phyloP scores from a whole-genome alignment of 2,797 vertebrate species.

The Gambusia yucatana region DNA sequence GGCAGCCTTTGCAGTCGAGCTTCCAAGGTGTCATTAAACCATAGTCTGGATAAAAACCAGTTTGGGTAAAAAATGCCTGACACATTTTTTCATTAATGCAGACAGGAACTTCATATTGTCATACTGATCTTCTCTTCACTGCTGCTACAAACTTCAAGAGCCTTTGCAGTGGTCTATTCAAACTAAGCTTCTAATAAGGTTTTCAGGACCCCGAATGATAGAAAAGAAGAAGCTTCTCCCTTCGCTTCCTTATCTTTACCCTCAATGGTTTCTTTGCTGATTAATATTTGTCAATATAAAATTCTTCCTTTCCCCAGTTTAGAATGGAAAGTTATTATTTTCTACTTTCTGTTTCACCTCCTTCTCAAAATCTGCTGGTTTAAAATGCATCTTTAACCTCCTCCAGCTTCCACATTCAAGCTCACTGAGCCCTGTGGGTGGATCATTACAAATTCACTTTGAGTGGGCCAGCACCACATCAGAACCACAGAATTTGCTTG shows the following conservation, averaged over 20 bases:
- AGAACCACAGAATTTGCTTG: constrained; percentile 19
- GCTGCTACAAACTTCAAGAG: constrained; percentile 3
- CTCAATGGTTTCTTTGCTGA: constrained; percentile 15
- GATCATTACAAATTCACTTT: constrained; percentile 45
- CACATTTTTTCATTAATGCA: constrained; percentile 1
- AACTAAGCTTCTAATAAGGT: constrained; percentile 20
- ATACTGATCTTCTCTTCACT: constrained; percentile 7
- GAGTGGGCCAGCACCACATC: constrained; percentile 27
- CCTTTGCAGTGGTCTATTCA: constrained; percentile 25
- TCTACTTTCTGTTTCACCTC: constrained; percentile 10
- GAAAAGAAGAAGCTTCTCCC: constrained; percentile 12
- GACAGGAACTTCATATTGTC: constrained; percentile 19
- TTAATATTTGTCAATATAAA: not conserved
- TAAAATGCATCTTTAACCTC: constrained; percentile 42
- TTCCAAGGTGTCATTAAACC: constrained; percentile 4
- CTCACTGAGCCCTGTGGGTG: constrained; percentile 24
- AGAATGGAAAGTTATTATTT: not conserved
- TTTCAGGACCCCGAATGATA: not conserved
- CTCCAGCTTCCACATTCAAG: constrained; percentile 5
- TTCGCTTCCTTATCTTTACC: constrained; percentile 7
- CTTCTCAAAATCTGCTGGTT: constrained; percentile 25
- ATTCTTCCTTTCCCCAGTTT: not conserved
- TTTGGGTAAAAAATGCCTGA: not conserved
- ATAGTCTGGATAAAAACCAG: not conserved
- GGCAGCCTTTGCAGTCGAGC: not conserved